A percentile compares a stretch with the other conserved stretches of the same genome.
phyloP scores from a whole-genome alignment of 2,797 vertebrate species.

The Poecilia picta region DNA sequence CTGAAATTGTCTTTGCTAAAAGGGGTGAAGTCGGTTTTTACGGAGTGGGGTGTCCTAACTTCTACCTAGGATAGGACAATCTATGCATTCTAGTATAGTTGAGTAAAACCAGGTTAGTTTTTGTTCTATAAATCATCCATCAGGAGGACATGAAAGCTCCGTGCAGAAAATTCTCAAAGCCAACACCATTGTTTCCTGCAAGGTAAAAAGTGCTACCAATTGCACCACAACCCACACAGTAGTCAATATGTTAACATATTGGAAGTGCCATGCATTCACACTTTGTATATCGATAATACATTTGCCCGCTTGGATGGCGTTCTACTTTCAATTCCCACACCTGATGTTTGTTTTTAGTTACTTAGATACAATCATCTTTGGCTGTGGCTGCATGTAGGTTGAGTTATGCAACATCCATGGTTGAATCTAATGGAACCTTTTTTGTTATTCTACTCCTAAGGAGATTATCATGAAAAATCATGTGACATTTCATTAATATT shows the following conservation, averaged over 20 bases:
- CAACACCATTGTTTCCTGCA: background rate
- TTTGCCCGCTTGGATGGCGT: background rate
- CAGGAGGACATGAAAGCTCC: background rate
- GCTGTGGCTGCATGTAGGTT: conserved; percentile 60
- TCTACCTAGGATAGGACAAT: no score
- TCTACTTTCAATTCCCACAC: background rate
- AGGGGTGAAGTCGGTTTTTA: no score
- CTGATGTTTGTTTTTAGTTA: conserved; percentile 2
- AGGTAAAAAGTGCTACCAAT: background rate
- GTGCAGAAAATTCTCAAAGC: background rate
- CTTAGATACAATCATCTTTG: background rate
- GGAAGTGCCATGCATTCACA: background rate
- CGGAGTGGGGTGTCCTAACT: no score
- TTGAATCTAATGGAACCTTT: conserved; percentile 53
- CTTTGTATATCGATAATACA: background rate
- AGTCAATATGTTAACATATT: background rate
- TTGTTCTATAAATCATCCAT: background rate
- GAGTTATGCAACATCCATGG: conserved; percentile 73
- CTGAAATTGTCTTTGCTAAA: no score
- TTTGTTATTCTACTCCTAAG: conserved; percentile 30
- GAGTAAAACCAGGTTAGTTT: no score
- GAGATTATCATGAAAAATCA: conserved; percentile 16
- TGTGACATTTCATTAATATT: background rate
- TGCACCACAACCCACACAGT: background rate
- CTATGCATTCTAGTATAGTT: no score